Evolutionary conservation across 2,797 vertebrate species (phyloP).

Genomic region (Odontamblyopus rebecca): DNA sequence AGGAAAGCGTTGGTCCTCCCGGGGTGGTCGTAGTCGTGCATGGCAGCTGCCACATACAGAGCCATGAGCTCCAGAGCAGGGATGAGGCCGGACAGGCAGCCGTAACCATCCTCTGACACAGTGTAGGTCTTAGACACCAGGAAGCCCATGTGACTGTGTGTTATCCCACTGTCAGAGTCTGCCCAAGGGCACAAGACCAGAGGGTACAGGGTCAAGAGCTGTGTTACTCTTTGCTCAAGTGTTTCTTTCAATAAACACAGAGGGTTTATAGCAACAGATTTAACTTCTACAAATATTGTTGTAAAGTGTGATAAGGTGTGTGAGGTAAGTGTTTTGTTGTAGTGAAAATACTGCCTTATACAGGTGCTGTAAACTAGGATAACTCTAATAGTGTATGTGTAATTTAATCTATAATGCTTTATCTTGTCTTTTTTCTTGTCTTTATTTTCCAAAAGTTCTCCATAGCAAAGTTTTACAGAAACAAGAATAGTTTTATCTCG

Average conservation of each 20-base stretch:
- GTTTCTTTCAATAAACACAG: background rate
- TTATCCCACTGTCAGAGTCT: constrained; percentile 95
- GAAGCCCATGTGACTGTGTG: constrained; percentile 91
- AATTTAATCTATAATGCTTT: too few relatives aligned
- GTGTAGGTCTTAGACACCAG: constrained; percentile 91
- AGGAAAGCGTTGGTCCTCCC: constrained; percentile 97
- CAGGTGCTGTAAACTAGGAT: too few relatives aligned
- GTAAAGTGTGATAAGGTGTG: background rate
- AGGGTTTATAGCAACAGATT: background rate
- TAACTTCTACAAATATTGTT: background rate
- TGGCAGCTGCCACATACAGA: constrained; percentile 95
- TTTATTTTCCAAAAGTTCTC: too few relatives aligned
- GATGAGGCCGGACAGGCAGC: constrained; percentile 93
- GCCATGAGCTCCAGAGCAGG: constrained; percentile 98
- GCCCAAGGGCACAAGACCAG: constrained; percentile 38
- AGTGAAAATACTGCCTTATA: too few relatives aligned
- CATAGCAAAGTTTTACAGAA: too few relatives aligned
- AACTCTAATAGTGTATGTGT: too few relatives aligned
- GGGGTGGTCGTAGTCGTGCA: constrained; percentile 98
- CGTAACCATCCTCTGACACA: constrained; percentile 85
- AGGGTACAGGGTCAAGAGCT: constrained; percentile 25
- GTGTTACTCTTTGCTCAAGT: background rate
- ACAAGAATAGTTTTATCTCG: too few relatives aligned
- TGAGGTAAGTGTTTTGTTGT: too few relatives aligned
- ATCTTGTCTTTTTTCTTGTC: too few relatives aligned